Conservation (phyloP, 2,113 vertebrate genomes). For the Suricata suricatta region DNA sequence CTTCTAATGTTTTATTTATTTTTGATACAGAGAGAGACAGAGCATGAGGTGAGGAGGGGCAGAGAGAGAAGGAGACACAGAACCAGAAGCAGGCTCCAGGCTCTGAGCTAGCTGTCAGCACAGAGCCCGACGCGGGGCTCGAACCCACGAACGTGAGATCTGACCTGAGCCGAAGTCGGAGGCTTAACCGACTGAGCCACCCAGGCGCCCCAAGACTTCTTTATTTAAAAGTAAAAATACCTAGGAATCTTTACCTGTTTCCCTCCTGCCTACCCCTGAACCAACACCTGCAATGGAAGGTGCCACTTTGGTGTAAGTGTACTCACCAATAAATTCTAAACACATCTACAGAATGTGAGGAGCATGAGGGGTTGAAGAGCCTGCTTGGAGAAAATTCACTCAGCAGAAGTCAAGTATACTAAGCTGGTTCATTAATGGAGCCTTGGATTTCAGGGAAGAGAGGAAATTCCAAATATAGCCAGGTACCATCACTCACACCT, state of each 20-base stretch:
- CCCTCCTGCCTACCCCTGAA: rapidly evolving
- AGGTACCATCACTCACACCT: background rate
- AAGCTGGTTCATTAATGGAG: background rate
- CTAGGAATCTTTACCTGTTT: background rate
- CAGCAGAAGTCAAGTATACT: background rate
- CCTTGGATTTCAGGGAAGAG: background rate
- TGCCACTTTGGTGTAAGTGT: background rate
- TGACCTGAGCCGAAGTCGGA: no score
- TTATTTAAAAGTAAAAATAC: conserved; percentile 40
- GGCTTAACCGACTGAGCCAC: no score
- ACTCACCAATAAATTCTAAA: background rate
- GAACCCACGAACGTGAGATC: no score
- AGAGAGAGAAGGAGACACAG: no score
- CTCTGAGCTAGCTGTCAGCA: no score
- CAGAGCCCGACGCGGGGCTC: no score
- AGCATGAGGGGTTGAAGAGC: background rate
- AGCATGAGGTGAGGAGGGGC: no score
- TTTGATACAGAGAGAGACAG: no score
- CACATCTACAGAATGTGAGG: background rate
- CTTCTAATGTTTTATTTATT: no score
- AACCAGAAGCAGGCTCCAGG: no score
- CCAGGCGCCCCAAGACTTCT: no score
- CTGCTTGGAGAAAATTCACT: background rate
- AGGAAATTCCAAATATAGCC: background rate
- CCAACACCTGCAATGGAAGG: background rate